Percentiles rank a stretch among this genome's conserved stretches.
These are phyloP conservation scores for Antheraea yamamai DNA, from an alignment of 2,888 invertebrate species.

Conservation along the genomic window DNA sequence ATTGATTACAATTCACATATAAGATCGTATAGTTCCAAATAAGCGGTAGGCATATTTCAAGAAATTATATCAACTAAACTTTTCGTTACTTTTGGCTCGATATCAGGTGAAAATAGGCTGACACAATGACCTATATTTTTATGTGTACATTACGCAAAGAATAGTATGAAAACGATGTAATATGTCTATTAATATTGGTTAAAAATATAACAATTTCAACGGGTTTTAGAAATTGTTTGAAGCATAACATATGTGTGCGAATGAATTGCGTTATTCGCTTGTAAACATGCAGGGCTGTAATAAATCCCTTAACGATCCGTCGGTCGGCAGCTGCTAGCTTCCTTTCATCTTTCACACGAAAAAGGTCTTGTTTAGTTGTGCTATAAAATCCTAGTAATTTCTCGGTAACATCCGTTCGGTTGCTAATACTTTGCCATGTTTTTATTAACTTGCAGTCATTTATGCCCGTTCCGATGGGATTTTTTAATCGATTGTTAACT, in stretches of 20 bases:
- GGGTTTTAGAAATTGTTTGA: background rate
- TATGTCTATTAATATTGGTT: background rate
- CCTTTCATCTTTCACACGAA: slow-evolving; percentile 12
- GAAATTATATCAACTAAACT: too few species aligned
- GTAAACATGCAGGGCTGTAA: background rate
- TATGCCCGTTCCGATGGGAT: too few species aligned
- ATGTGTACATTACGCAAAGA: too few species aligned
- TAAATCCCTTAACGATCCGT: slow-evolving; percentile 9
- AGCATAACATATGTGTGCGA: background rate
- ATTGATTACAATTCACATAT: too few species aligned
- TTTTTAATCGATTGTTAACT: too few species aligned
- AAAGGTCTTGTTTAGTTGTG: slow-evolving; percentile 9
- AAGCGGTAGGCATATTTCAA: too few species aligned
- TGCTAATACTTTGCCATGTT: background rate
- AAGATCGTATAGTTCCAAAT: too few species aligned
- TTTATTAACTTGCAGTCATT: too few species aligned
- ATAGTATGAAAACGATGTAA: too few species aligned
- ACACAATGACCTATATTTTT: too few species aligned
- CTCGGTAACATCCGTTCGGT: background rate
- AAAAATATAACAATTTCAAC: background rate
- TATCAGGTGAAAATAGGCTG: too few species aligned
- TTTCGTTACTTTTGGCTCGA: too few species aligned
- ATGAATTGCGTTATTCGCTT: background rate
- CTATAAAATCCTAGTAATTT: background rate
- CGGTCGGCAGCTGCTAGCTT: slow-evolving; percentile 9